A percentile compares a stretch with the other conserved stretches of the same genome.
These are phyloP conservation scores for Cryptocheilus praepositus DNA, from an alignment of 2,888 invertebrate species.

Conservation along the genomic window DNA sequence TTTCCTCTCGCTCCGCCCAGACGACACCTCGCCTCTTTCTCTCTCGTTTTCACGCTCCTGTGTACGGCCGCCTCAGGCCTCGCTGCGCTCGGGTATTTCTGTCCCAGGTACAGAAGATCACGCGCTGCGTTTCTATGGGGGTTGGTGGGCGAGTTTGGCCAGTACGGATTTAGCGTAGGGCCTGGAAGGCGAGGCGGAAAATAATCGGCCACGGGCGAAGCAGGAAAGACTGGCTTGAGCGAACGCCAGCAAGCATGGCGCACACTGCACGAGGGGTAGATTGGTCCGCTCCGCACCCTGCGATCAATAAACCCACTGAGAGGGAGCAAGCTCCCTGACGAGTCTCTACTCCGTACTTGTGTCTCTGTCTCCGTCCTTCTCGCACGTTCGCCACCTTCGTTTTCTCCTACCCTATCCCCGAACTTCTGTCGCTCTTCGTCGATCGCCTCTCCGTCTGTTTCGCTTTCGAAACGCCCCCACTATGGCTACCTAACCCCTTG, in stretches of 20 bases:
- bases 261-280: constrained; percentile 56
- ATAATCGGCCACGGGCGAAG: constrained; percentile 26
- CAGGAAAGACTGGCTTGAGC: constrained; percentile 39
- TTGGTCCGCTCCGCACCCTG: constrained; percentile 61
- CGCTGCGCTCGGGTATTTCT: constrained; percentile 23
- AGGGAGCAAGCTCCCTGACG: constrained; percentile 56
- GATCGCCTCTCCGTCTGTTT: constrained; percentile 17
- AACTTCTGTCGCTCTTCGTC: constrained; percentile 10
- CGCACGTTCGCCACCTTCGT: constrained; percentile 3
- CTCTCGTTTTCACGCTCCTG: no score
- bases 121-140: constrained; percentile 23
- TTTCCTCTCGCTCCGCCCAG: not conserved
- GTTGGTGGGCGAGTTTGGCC: constrained; percentile 25
- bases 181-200: constrained; percentile 23
- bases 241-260: constrained; percentile 56
- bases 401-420: constrained; percentile 5
- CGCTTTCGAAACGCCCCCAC: constrained; percentile 22
- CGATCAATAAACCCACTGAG: constrained; percentile 68
- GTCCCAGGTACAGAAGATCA: constrained; percentile 29
- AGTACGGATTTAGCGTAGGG: constrained; percentile 31
- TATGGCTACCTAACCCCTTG: constrained; percentile 27
- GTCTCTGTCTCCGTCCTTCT: constrained; percentile 20
- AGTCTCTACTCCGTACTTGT: constrained; percentile 41
- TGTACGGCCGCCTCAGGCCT: no score
- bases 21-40: not conserved